Evolutionary conservation across 2,113 vertebrate species (phyloP).

Genomic region (Jacana jacana): DNA sequence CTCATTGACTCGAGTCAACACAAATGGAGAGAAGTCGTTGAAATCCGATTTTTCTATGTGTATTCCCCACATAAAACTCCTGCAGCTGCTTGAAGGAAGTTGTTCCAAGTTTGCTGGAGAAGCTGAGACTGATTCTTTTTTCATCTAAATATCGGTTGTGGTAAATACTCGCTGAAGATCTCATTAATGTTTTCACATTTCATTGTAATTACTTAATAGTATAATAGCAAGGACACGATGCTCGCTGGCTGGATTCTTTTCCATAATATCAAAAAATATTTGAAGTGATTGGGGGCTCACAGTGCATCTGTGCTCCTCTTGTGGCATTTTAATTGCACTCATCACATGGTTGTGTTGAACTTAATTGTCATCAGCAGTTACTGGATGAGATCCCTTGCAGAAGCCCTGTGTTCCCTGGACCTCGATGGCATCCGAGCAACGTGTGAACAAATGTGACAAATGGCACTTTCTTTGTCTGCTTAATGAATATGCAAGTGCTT

Average conservation of each 20-base stretch:
- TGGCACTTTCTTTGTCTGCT: background rate
- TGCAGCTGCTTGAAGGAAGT: background rate
- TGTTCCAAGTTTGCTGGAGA: background rate
- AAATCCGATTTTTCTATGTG: background rate
- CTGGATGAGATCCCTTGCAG: background rate
- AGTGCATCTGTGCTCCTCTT: slow-evolving; percentile 34
- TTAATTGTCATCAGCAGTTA: slow-evolving; percentile 31
- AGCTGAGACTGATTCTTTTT: background rate
- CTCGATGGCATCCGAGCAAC: background rate
- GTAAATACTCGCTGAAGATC: background rate
- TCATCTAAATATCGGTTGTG: background rate
- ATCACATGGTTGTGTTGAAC: slow-evolving; percentile 21
- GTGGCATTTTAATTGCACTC: slow-evolving; percentile 55
- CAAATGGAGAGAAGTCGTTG: background rate
- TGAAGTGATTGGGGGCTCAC: background rate
- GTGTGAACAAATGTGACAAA: background rate
- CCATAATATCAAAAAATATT: slow-evolving; percentile 52
- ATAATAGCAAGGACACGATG: slow-evolving; percentile 33
- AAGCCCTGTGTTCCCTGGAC: background rate
- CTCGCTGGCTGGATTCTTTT: slow-evolving; percentile 28
- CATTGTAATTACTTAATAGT: slow-evolving; percentile 52
- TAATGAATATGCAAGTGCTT: background rate
- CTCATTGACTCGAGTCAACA: too few relatives aligned
- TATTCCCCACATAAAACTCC: background rate
- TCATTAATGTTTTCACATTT: slow-evolving; percentile 48